Evolutionary conservation across 2,797 vertebrate species (phyloP).

Genomic region (Austrolebias charrua): DNA sequence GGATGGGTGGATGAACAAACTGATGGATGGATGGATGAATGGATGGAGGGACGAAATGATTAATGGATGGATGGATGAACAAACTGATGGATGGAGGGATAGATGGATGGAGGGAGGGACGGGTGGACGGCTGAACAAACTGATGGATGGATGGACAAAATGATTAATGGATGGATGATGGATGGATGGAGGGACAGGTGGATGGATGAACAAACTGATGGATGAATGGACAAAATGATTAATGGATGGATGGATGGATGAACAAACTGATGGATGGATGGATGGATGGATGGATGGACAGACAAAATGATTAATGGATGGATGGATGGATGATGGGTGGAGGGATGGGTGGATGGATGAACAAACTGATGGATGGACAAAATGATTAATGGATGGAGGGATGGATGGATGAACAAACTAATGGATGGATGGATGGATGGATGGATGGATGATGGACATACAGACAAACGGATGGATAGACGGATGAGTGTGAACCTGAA

Average conservation of each 20-base stretch:
- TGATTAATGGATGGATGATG: neutral
- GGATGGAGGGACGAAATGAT: neutral
- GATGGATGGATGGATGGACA: neutral
- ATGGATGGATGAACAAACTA: neutral
- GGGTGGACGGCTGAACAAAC: too few relatives aligned
- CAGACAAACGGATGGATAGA: neutral
- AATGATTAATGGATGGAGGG: too few relatives aligned
- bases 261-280: neutral
- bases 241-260: neutral
- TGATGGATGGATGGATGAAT: neutral
- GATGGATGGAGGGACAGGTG: too few relatives aligned
- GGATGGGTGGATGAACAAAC: neutral
- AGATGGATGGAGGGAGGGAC: too few relatives aligned
- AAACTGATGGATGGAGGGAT: neutral
- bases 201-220: neutral
- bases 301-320: too few relatives aligned
- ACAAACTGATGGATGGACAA: neutral
- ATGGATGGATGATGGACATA: too few relatives aligned
- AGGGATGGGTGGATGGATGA: neutral
- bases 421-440: neutral
- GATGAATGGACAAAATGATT: too few relatives aligned
- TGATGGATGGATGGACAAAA: neutral
- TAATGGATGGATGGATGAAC: neutral
- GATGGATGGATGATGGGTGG: slow-evolving; percentile 21
- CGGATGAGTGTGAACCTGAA: too few relatives aligned